A percentile compares a stretch with the other conserved stretches of the same genome.
Evolutionary conservation across 2,888 invertebrate species (phyloP).

Genomic region (Tetheella fluctuosa): DNA sequence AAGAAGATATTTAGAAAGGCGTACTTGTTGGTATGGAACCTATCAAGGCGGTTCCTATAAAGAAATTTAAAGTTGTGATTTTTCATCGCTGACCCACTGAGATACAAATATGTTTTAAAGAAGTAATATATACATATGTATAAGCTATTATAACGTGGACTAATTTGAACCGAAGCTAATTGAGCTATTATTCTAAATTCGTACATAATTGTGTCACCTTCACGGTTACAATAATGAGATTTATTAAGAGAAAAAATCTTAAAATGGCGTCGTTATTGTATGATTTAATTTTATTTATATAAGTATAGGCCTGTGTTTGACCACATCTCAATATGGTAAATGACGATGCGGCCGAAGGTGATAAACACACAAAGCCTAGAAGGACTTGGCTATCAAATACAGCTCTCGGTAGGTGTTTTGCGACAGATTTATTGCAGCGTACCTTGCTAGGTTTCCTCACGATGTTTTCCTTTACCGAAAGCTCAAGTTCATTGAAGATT

Average conservation of each 20-base stretch:
- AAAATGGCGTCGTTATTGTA: constrained; percentile 9
- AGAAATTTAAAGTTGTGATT: background rate
- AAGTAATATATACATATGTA: background rate
- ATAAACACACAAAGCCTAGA: too few species aligned
- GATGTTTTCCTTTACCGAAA: too few species aligned
- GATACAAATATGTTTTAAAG: background rate
- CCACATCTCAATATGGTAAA: too few species aligned
- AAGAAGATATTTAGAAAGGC: constrained; percentile 31
- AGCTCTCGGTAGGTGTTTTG: too few species aligned
- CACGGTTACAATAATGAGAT: constrained; percentile 17
- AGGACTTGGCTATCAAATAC: too few species aligned
- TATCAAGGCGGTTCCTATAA: background rate
- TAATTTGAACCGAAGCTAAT: background rate
- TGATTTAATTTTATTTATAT: background rate
- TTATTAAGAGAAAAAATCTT: constrained; percentile 17
- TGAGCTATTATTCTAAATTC: background rate
- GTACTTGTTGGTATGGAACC: constrained; percentile 16
- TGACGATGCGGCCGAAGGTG: too few species aligned
- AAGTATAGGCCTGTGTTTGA: too few species aligned
- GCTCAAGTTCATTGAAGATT: too few species aligned
- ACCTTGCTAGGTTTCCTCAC: too few species aligned
- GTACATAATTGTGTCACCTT: constrained; percentile 15
- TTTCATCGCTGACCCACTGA: background rate
- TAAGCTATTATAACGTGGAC: background rate
- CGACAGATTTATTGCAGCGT: too few species aligned